These are phyloP conservation scores for Etheostoma spectabile DNA, from an alignment of 2,113 vertebrate species.

Conservation along the genomic window DNA sequence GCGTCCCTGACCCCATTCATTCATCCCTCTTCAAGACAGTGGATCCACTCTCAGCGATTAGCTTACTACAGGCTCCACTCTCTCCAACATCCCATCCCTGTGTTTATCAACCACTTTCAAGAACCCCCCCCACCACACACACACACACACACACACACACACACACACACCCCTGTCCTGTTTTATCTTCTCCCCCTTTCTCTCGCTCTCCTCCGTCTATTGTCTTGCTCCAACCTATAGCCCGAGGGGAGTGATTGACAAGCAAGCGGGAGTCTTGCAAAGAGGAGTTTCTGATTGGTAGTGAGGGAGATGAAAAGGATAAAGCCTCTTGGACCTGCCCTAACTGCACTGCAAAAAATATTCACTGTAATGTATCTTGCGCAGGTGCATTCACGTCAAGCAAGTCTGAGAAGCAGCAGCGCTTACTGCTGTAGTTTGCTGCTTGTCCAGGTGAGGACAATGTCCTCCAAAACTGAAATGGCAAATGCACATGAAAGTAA, in stretches of 20 bases:
- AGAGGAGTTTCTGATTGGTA: slow-evolving; percentile 68
- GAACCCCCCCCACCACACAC: background rate
- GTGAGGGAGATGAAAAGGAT: slow-evolving; percentile 66
- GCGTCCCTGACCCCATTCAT: slow-evolving; percentile 84
- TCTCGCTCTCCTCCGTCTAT: slow-evolving; percentile 67
- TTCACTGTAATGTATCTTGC: slow-evolving; percentile 22
- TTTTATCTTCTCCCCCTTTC: slow-evolving; percentile 39
- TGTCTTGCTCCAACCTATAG: slow-evolving; percentile 74
- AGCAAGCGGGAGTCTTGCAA: slow-evolving; percentile 65
- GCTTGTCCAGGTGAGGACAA: slow-evolving; percentile 1
- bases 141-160: no score
- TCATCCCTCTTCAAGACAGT: slow-evolving; percentile 75
- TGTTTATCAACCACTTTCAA: slow-evolving; percentile 68
- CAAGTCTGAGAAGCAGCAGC: slow-evolving; percentile 9
- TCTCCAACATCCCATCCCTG: slow-evolving; percentile 53
- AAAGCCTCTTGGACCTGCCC: slow-evolving; percentile 46
- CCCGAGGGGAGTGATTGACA: slow-evolving; percentile 82
- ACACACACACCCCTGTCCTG: background rate
- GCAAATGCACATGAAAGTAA: background rate
- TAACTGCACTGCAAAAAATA: slow-evolving; percentile 47
- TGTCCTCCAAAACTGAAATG: background rate
- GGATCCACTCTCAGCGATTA: slow-evolving; percentile 76
- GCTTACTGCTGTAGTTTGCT: background rate
- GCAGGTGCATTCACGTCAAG: background rate
- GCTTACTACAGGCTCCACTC: slow-evolving; percentile 60